These are phyloP conservation scores for Lutjanus argentimaculatus DNA, from an alignment of 2,797 vertebrate genomes.

Conservation along the genomic window DNA sequence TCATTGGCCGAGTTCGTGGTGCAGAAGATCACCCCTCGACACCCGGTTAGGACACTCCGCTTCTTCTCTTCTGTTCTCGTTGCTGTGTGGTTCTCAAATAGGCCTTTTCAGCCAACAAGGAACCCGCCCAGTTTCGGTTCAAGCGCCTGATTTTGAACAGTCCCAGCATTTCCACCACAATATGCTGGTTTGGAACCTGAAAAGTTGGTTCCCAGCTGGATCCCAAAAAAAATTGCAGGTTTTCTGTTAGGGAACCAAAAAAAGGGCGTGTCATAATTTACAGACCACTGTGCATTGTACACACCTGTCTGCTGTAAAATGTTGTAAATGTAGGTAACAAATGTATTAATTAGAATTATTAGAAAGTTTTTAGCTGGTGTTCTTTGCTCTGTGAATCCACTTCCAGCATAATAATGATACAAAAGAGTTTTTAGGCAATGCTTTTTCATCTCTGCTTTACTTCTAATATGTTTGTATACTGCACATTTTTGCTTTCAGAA, in stretches of 20 bases:
- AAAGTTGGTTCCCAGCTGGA: too few relatives aligned
- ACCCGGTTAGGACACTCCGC: conserved; percentile 86
- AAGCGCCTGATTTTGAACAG: too few relatives aligned
- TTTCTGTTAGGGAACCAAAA: too few relatives aligned
- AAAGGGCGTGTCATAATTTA: too few relatives aligned
- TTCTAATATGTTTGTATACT: not conserved
- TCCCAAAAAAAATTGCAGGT: too few relatives aligned
- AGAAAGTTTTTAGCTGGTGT: not conserved
- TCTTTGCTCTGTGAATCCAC: not conserved
- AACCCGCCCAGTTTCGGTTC: too few relatives aligned
- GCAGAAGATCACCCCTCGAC: conserved; percentile 95
- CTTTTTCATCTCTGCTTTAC: not conserved
- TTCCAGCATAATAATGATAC: not conserved
- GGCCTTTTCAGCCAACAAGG: too few relatives aligned
- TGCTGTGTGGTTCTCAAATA: not conserved
- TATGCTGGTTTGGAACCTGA: too few relatives aligned
- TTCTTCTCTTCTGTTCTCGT: not conserved
- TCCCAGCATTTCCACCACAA: too few relatives aligned
- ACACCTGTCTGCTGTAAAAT: not conserved
- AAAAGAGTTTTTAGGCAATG: not conserved
- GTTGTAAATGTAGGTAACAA: not conserved
- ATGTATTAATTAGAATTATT: not conserved
- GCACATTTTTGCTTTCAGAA: not conserved
- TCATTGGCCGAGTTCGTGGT: conserved; percentile 99
- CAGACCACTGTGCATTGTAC: too few relatives aligned